Percentiles rank a stretch among this genome's conserved stretches.
These are phyloP conservation scores for Strix aluco DNA, from an alignment of 2,113 vertebrate genomes.

Conservation along the genomic window DNA sequence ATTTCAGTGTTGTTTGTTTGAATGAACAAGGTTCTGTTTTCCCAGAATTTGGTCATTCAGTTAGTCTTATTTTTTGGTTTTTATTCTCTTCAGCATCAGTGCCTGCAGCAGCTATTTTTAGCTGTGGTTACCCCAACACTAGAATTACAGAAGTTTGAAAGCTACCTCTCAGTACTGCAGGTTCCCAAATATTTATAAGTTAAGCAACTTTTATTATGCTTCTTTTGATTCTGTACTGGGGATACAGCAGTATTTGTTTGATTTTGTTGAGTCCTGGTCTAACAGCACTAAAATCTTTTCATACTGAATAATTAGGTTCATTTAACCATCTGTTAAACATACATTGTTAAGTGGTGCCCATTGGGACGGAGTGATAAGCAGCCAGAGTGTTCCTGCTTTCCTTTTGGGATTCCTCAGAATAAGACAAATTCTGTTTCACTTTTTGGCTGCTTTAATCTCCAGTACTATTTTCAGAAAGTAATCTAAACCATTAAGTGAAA, in stretches of 20 bases:
- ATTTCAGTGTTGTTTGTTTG: neutral
- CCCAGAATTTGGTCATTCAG: neutral
- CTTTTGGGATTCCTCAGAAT: neutral
- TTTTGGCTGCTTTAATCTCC: neutral
- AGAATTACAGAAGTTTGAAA: neutral
- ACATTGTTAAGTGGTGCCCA: neutral
- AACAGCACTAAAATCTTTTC: neutral
- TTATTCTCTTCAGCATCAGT: neutral
- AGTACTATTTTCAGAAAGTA: neutral
- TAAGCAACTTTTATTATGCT: neutral
- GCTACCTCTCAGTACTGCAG: neutral
- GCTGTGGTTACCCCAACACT: neutral
- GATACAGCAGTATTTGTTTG: slow-evolving; percentile 7
- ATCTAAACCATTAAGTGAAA: neutral
- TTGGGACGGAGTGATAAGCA: neutral
- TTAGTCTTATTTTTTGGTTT: neutral
- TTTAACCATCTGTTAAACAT: neutral
- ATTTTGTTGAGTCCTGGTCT: neutral
- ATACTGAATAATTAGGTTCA: neutral
- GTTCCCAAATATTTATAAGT: slow-evolving; percentile 7
- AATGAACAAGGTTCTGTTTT: neutral
- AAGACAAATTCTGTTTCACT: neutral
- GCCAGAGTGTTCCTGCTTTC: neutral
- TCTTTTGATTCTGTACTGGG: neutral
- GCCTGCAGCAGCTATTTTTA: neutral